A percentile compares a stretch with the other conserved stretches of the same genome.
These are phyloP conservation scores for Drosophila phalerata DNA, from an alignment of 2,888 invertebrate species.

Conservation along the genomic window DNA sequence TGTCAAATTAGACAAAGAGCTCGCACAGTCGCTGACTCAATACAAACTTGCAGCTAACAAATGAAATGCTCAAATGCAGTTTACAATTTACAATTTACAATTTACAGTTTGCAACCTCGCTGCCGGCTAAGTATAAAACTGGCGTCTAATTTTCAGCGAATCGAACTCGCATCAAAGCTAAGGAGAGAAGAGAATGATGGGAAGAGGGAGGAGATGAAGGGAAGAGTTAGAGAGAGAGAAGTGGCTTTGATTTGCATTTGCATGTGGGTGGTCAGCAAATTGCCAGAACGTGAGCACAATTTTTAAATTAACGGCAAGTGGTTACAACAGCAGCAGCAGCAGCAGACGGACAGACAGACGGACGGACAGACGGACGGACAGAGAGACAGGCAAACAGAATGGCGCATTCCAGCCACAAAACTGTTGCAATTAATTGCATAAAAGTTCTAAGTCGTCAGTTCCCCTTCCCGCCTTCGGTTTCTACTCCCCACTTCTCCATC, in stretches of 20 bases:
- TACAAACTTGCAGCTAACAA: slow-evolving; percentile 39
- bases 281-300: slow-evolving; percentile 82
- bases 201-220: neutral
- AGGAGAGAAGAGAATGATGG: neutral
- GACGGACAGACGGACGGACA: neutral
- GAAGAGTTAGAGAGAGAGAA: slow-evolving; percentile 15
- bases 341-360: slow-evolving; percentile 2
- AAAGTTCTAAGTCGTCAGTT: slow-evolving; percentile 75
- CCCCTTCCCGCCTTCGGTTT: slow-evolving; percentile 4
- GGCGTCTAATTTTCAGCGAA: slow-evolving; percentile 73
- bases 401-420: slow-evolving; percentile 72
- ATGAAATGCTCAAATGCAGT: slow-evolving; percentile 26
- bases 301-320: slow-evolving; percentile 79
- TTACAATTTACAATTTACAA: slow-evolving; percentile 37
- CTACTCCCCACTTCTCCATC: neutral
- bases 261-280: slow-evolving; percentile 82
- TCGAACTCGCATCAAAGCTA: slow-evolving; percentile 29
- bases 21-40: slow-evolving; percentile 52
- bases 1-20: slow-evolving; percentile 76
- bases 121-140: slow-evolving; percentile 51
- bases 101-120: slow-evolving; percentile 34
- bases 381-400: slow-evolving; percentile 24
- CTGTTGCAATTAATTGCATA: slow-evolving; percentile 80
- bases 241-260: slow-evolving; percentile 56
- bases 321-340: slow-evolving; percentile 66